A percentile compares a stretch with the other conserved stretches of the same genome.
phyloP scores from a whole-genome alignment of 2,888 invertebrate genomes.

The Panopea generosa region DNA sequence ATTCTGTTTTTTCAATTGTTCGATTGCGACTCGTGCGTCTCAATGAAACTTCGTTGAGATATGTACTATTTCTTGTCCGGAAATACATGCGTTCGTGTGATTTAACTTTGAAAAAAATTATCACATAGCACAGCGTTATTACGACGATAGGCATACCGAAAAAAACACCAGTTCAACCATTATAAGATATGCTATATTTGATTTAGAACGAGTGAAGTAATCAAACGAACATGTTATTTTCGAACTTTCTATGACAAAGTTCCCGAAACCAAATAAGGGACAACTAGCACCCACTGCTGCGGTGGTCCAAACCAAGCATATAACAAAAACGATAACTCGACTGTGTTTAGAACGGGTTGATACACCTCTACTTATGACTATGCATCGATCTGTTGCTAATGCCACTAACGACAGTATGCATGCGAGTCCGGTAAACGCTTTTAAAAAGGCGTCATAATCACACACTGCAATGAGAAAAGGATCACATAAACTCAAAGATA shows the following conservation, averaged over 20 bases:
- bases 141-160: constrained; percentile 13
- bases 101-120: constrained; percentile 29
- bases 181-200: constrained; percentile 32
- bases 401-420: constrained; percentile 39
- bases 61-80: not conserved
- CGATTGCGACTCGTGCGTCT: constrained; percentile 26
- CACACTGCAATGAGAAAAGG: constrained; percentile 44
- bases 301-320: constrained; percentile 22
- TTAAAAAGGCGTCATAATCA: constrained; percentile 31
- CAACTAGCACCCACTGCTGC: constrained; percentile 17
- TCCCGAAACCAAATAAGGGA: constrained; percentile 38
- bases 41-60: constrained; percentile 21
- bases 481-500: too few species aligned
- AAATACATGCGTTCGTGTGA: constrained; percentile 38
- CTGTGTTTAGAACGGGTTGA: constrained; percentile 7
- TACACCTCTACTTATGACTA: constrained; percentile 27
- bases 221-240: constrained; percentile 37
- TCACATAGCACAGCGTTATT: constrained; percentile 24
- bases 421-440: constrained; percentile 36
- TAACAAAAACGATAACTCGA: constrained; percentile 5
- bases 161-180: constrained; percentile 35
- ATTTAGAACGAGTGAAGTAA: constrained; percentile 17
- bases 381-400: constrained; percentile 32
- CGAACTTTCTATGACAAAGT: constrained; percentile 40
- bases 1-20: constrained; percentile 28